Evolutionary conservation across 2,888 invertebrate genomes (phyloP).

Genomic region (Pseudococcus jackbeardsleyi): DNA sequence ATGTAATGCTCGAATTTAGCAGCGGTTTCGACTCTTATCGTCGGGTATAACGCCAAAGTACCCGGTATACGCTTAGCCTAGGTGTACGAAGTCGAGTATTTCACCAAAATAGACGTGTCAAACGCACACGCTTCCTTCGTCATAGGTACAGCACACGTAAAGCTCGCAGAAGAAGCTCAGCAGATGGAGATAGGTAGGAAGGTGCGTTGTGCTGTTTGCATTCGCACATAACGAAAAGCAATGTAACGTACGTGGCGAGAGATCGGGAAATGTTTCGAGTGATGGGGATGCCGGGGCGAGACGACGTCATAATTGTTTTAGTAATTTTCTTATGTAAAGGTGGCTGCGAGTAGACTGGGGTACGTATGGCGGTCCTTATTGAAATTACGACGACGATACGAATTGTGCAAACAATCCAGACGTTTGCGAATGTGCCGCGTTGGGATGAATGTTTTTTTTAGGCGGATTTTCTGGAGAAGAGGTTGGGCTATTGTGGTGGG

Average conservation of each 20-base stretch:
- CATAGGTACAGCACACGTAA: neutral
- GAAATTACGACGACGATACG: neutral
- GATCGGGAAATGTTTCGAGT: neutral
- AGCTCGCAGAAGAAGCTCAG: too few relatives aligned
- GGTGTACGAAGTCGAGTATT: neutral
- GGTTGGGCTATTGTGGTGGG: too few relatives aligned
- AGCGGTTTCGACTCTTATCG: neutral
- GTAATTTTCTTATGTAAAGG: slow-evolving; percentile 3
- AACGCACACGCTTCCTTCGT: slow-evolving; percentile 3
- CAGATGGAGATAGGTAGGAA: neutral
- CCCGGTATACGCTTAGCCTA: neutral
- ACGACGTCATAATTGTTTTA: neutral
- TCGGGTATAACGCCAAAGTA: too few relatives aligned
- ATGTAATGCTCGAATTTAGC: neutral
- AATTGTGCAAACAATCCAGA: neutral
- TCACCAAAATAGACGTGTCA: neutral
- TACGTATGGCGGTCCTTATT: neutral
- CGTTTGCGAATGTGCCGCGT: neutral
- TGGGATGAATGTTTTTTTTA: too few relatives aligned
- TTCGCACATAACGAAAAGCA: neutral
- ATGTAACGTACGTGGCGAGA: neutral
- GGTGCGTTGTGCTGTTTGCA: neutral
- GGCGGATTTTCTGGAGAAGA: too few relatives aligned
- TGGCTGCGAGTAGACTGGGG: neutral
- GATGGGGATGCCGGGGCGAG: neutral